Evolutionary conservation across 2,113 vertebrate genomes (phyloP), one percentile per base, ranked within the genome.

Genomic region (Percopsis transmontana): DNA sequence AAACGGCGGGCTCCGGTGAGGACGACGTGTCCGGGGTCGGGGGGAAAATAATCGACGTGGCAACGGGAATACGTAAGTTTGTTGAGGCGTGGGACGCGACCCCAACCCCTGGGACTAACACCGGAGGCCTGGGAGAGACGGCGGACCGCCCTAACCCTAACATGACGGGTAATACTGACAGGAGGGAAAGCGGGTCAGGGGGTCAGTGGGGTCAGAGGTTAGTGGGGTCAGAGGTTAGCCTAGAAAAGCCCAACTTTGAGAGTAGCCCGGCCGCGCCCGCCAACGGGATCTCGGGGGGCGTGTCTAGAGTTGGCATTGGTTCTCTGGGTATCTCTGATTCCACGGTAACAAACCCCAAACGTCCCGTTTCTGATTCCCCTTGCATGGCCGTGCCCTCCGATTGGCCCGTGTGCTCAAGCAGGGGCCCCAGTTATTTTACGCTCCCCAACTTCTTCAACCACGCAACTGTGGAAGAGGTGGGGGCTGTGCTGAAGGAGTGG

Each of bases 381-480:
- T 97, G 95, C 87, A 80, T 92, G 72, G 91, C 88, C 0, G 19
- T 90, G 65, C 92, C 84, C 0, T 66, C 88, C 52, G 76, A 72
- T 71, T 89, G 94, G 89, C 77, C 88, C 0, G 67, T 93, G 79
- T 98, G 97, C 70, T 38, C 87, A 91, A 71, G 8, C 27, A 6
- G 27, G 27, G 27, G 88, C 81, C 39, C 76, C 81, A 1, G 59
- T 33, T 80, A 20, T 5, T 84, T 94, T 80, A 66, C 86, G n/a
- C 66, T 95, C 57, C 96, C 96, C 16, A 96, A 96, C 86, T 94
- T 92, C 79, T 85, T 96, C 58, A 90, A 24, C 65, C 96, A 97
- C 42, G 11, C 84, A 18, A 88, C 82, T 2, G 55, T 84, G 71
- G 85, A 67, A 40, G 91, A 98, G 88, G 91, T 93, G 68, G 41